A percentile compares a stretch with the other conserved stretches of the same genome.
Conservation (phyloP, 2,113 vertebrate species). For the Brienomyrus longianalis region DNA sequence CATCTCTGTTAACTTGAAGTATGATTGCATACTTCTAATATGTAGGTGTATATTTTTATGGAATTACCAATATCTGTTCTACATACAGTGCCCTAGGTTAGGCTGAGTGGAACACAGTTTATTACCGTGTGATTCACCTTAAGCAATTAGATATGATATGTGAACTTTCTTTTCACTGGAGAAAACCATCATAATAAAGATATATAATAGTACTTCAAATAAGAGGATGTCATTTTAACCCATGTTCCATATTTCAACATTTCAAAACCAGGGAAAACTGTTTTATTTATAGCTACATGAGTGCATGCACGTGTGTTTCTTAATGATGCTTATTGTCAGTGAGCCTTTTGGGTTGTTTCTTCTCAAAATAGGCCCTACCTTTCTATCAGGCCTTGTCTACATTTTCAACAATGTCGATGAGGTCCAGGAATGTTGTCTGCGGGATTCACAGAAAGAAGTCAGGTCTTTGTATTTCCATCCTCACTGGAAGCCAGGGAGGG, state of each 20-base stretch:
- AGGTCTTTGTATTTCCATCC: not conserved
- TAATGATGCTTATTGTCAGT: not conserved
- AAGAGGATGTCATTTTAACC: no score
- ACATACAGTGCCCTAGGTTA: not conserved
- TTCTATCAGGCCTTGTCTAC: slow-evolving; percentile 68
- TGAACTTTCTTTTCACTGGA: not conserved
- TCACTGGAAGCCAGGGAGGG: not conserved
- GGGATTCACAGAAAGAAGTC: slow-evolving; percentile 22
- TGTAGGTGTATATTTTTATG: not conserved
- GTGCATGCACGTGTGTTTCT: not conserved
- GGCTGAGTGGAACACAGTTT: not conserved
- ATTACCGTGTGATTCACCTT: not conserved
- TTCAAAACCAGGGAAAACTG: not conserved
- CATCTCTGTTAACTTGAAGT: not conserved
- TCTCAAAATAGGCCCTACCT: slow-evolving; percentile 33
- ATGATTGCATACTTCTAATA: not conserved
- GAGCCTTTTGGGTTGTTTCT: not conserved
- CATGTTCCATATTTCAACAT: no score
- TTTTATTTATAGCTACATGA: not conserved
- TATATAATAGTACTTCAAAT: no score
- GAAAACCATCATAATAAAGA: not conserved
- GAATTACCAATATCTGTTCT: not conserved
- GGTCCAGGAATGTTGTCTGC: slow-evolving; percentile 62
- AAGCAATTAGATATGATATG: not conserved
- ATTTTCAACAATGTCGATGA: slow-evolving; percentile 62